Base-by-base conservation (phyloP, 1,140 invertebrate species). In the Drosophila sucinea region DNA sequence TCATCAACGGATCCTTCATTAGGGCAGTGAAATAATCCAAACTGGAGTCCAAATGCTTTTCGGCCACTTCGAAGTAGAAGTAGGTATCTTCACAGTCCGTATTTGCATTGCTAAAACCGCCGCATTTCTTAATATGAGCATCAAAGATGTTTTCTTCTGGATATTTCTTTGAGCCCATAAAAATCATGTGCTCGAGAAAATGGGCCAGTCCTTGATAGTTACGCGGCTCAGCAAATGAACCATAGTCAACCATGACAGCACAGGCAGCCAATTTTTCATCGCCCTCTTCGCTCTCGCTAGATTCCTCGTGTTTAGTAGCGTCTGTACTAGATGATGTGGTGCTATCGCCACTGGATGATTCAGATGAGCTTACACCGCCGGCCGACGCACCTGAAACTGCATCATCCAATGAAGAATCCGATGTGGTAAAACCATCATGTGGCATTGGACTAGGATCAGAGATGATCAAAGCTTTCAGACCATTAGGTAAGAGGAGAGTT, bases 171-270 rank as follows among this genome's bases (percentile, higher is more conserved):
- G 96, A 97, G 38, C 97, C 98, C 95, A 98, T 97, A 87, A 98
- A 99, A 4, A 99, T 95, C 97, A 99, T 98, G 91, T 99, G 98
- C 91, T 99, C 98, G 56, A 98, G 94, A 32, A 99, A 98, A 92
- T 99, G 98, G 1, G 98, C 97, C 78, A 99, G 90, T 1, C 98
- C 98, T 71, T 96, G 97, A 58, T 98, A 94, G 44, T 96, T 93
- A 47, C 92, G 81, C 0, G 97, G 97, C 90, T 95, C 94, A 32
- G 94, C 94, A 77, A 95, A 95, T 67, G 94, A 94, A 23, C 96
- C 96, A 33, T 96, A 96, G 41, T 95, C 94, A 10, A 97, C 94
- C 65, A 94, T 94, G 2, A 97, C 87, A 5, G 94, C 95, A 85
- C 95, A 96, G 1, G 96, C 96, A 41, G 96, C 95, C 93, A 96